Base-by-base conservation (phyloP, 37 sponge, comb jelly and placozoan species). In the Aphrocallistes beatrix region DNA sequence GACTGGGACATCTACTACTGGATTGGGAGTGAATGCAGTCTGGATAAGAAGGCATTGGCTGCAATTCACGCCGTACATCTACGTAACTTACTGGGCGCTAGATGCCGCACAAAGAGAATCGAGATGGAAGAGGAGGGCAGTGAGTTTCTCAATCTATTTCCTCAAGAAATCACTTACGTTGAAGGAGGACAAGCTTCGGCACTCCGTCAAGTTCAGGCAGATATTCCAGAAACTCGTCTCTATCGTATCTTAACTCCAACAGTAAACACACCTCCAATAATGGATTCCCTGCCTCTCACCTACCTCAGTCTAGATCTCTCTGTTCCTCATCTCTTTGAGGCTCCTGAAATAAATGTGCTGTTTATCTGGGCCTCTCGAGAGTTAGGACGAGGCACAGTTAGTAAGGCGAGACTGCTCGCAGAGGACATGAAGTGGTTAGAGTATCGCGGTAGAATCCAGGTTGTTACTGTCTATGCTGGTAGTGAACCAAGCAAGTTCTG, bases 21-120 rank as follows among this genome's bases (percentile, higher is more conserved):
- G 99, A 93, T 94, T 82, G 99, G 99, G 36, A 39, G 84, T 19
- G 92, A 95, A 28, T 82, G 94, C 28, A 85, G 94, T 1, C 37
- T 93, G 37, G 99, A 98, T 86, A 98, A 98, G 92, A 89, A 90
- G 89, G 95, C 99, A 17, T 94, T 95, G 87, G 87, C 91, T 45
- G 99, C 99, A 0, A 95, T 98, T 84, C 99, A 98, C 88, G 92
- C 99, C n/a, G 93, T 98, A 23, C 89, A 98, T 83, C 88, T 98
- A 45, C 86, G 99, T 25, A 98, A 98, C 90, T 89, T 94, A 90
- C 81, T 98, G 82, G 91, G 93, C 0, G 84, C 89, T 38, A 86
- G 87, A 16, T 83, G 91, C 23, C 42, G 92, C 23, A 93, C 89
- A 34, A 34, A 92, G 87, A 50, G 95, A n/a, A 91, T 94, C 38